Evolutionary conservation across 2,113 vertebrate genomes (phyloP), one percentile per base, ranked within the genome.

Genomic region (Myrmophylax atrothorax): DNA sequence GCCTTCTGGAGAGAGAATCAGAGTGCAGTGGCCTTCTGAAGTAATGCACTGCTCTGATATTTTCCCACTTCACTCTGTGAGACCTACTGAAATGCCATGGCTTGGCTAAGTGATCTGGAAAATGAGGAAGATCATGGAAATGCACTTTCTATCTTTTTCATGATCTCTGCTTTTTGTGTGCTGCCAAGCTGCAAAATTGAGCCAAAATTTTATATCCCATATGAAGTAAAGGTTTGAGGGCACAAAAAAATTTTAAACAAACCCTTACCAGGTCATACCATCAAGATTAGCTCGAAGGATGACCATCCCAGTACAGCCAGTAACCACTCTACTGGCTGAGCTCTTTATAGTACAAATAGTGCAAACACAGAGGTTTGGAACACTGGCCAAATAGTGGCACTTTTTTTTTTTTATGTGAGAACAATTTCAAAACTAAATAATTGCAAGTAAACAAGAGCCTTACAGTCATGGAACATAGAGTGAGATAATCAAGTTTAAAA

Each of bases 121-220:
- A 42, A 37, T 0, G 5, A 82, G 33, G 33, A 26, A 52, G 33
- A 47, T 9, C 2, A 11, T 72, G 46, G 49, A 79, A 92, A 47
- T 52, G 18, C 12, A n/a, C 18, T 75, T 75, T 47, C 29, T 68
- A 14, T 35, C 70, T 40, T 80, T 83, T 56, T 37, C 53, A 37
- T 0, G 0, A 79, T 40, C 40, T 10, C 26, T 64, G 14, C 26
- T 8, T 33, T 20, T 7, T 12, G 33, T 70, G 31, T 7, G 14
- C 9, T 46, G 37, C 28, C 28, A 29, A 56, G 33, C 42, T 82
- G 42, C 4, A 63, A 85, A 72, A 64, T 4, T 10, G n/a, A 91
- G 25, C 7, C 53, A 75, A 70, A 83, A 31, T 38, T 66, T 77
- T 7, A 7, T 19, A 35, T 35, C 38, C 9, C 16, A 4, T 50